Base-by-base conservation (phyloP, 2,888 invertebrate species). In the Trisateles emortualis region DNA sequence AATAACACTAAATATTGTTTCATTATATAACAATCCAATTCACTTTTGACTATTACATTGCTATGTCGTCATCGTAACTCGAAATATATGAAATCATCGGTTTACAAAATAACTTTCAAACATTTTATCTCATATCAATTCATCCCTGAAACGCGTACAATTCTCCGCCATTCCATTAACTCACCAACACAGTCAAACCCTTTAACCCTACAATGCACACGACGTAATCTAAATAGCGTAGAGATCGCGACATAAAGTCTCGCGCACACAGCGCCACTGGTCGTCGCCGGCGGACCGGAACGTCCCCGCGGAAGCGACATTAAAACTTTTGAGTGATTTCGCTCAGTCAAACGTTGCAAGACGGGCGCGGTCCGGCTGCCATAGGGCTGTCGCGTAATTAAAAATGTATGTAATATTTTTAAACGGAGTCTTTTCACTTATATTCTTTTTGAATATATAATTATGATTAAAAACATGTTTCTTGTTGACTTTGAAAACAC, bases 251-350 rank as follows among this genome's bases (percentile, higher is more conserved):
- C 72, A 72, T 78, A 81, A 80, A 76, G 78, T 69, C 53, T 59
- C 59, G 67, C 78, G 57, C 81, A 82, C 82, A 79, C 79, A 54
- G 45, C 50, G 58, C 57, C 55, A 49, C 60, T 42, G 61, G 65
- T 44, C 36, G 50, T 52, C 60, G 68, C 63, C 72, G 66, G 51
- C 72, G 66, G 71, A 70, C 82, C 81, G 83, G 76, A 78, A 77
- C 74, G 77, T 84, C 84, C 82, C 87, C 79, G 81, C 90, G 91
- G 90, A 92, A 89, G 83, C 86, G 84, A 88, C 88, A 90, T 92
- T 91, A 91, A 92, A 92, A 92, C 86, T 91, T 91, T 91, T 90
- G 91, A 91, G 90, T 91, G 91, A 91, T 91, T 91, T 87, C 88
- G 88, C 88, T 90, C 91, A 88, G 90, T 91, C 90, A 89, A 89